A percentile compares a stretch with the other conserved stretches of the same genome.
Conservation (phyloP, 2,888 invertebrate genomes). For the Sthenelais limicola region DNA sequence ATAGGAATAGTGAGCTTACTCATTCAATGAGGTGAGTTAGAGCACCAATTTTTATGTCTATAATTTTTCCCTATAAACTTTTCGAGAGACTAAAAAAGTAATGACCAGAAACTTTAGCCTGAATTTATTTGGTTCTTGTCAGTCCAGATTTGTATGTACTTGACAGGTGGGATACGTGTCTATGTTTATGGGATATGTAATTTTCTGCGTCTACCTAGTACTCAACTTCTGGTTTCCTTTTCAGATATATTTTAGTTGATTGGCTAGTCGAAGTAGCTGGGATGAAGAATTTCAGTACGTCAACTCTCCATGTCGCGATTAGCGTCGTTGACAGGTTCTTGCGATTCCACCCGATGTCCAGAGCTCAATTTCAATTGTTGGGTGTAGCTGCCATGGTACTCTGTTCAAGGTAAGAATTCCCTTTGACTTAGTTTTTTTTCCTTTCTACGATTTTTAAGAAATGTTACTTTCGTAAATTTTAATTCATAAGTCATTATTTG, state of each 20-base stretch:
- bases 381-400: slow-evolving; percentile 70
- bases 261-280: slow-evolving; percentile 71
- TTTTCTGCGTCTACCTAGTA: too few species aligned
- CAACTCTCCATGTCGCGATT: slow-evolving; percentile 66
- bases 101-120: too few species aligned
- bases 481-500: too few species aligned
- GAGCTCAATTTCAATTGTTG: slow-evolving; percentile 66
- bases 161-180: too few species aligned
- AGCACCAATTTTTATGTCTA: neutral
- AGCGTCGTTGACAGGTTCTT: slow-evolving; percentile 68
- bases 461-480: neutral
- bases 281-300: slow-evolving; percentile 68
- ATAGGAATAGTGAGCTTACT: slow-evolving; percentile 61
- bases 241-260: slow-evolving; percentile 70
- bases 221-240: too few species aligned
- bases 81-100: neutral
- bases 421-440: neutral
- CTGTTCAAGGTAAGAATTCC: slow-evolving; percentile 64
- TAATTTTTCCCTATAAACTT: neutral
- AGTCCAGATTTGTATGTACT: too few species aligned
- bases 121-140: too few species aligned
- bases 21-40: slow-evolving; percentile 66
- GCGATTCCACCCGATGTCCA: slow-evolving; percentile 56
- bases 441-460: neutral
- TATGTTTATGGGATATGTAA: too few species aligned